These are phyloP conservation scores for Psilopsiagon aymara DNA, from an alignment of 2,113 vertebrate genomes.

Conservation along the genomic window DNA sequence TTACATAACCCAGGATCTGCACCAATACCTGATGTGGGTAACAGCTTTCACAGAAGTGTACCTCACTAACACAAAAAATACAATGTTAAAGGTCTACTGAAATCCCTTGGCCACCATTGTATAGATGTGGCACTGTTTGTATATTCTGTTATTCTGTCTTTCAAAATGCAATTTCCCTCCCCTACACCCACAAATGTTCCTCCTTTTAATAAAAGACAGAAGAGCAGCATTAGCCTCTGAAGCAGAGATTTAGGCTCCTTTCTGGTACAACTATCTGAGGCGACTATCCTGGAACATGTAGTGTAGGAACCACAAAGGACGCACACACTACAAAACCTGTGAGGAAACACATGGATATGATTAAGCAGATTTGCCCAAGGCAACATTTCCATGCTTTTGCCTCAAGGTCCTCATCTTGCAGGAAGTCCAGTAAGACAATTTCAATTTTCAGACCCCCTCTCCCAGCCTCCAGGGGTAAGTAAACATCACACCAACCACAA, in stretches of 20 bases:
- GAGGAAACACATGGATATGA: not conserved
- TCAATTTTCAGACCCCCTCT: not conserved
- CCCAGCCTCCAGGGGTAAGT: not conserved
- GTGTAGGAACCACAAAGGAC: not conserved
- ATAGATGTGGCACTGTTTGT: not conserved
- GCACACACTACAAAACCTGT: not conserved
- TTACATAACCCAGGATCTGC: not conserved
- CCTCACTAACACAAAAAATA: not conserved
- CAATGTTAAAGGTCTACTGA: not conserved
- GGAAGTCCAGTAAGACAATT: not conserved
- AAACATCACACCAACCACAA: not conserved
- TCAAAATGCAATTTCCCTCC: not conserved
- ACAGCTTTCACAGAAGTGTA: not conserved
- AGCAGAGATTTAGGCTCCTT: not conserved
- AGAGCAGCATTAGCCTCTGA: fast-evolving
- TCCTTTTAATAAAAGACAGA: not conserved
- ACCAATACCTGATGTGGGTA: too few relatives aligned
- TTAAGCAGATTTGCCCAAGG: not conserved
- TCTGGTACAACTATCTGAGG: not conserved
- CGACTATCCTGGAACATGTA: not conserved
- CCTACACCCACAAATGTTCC: not conserved
- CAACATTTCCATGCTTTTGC: not conserved
- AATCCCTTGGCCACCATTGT: not conserved
- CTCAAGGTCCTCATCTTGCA: not conserved
- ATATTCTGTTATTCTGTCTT: not conserved